Conservation (phyloP, 2,797 vertebrate genomes). For the Xerus rutilus region DNA sequence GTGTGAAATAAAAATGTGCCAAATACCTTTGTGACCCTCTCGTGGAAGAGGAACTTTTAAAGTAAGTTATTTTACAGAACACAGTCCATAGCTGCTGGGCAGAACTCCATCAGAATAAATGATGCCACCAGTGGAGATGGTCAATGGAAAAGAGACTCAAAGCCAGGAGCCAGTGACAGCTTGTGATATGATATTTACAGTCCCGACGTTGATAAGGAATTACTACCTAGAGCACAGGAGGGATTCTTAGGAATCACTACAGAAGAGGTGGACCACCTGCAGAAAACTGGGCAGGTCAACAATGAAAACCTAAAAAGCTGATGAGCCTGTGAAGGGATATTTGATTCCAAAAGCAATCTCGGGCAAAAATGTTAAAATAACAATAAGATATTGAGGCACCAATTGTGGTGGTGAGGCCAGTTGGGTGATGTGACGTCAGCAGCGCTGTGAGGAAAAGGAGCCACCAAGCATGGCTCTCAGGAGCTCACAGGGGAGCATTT, state of each 20-base stretch:
- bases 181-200: neutral
- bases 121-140: rapidly evolving
- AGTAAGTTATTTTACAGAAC: neutral
- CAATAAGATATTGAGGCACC: rapidly evolving
- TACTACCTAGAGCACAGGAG: rapidly evolving
- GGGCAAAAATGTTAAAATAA: neutral
- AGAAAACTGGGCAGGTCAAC: neutral
- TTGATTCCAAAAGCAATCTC: neutral
- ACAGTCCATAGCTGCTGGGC: rapidly evolving
- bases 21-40: neutral
- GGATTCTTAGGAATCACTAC: neutral
- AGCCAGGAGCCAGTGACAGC: neutral
- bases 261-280: rapidly evolving
- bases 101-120: too few species aligned
- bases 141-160: neutral
- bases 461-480: rapidly evolving
- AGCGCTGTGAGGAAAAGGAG: neutral
- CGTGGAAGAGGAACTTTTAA: neutral
- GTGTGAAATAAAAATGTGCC: neutral
- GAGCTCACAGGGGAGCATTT: neutral
- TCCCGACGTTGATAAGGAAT: rapidly evolving
- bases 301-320: too few species aligned
- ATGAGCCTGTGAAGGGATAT: rapidly evolving
- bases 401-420: neutral
- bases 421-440: too few species aligned